Percentiles rank a stretch among this genome's conserved stretches.
Evolutionary conservation across 2,888 invertebrate genomes (phyloP).

Genomic region (Zaprionus obscuricornis): DNA sequence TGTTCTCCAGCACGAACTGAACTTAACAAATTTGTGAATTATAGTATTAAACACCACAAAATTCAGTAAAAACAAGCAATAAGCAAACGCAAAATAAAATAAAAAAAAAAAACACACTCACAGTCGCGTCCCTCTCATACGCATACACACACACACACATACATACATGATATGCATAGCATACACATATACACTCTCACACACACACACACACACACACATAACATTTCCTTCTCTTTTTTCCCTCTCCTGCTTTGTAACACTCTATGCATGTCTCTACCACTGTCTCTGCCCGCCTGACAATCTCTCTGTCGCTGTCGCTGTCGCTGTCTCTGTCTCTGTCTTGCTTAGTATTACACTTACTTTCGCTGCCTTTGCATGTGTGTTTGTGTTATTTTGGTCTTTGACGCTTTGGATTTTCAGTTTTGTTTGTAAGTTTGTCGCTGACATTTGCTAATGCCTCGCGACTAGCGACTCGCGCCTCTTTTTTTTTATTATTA

Average conservation of each 20-base stretch:
- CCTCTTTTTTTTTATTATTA: conserved; percentile 14
- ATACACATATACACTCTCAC: background rate
- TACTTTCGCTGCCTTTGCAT: conserved; percentile 27
- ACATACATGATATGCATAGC: background rate
- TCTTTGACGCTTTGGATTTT: conserved; percentile 36
- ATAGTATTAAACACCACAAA: conserved; percentile 62
- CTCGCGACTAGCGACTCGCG: background rate
- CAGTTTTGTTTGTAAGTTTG: background rate
- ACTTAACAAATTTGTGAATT: conserved; percentile 68
- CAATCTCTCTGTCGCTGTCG: background rate
- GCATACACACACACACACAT: background rate
- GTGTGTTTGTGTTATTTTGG: conserved; percentile 58
- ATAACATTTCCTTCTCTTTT: no score
- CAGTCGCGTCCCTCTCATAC: background rate
- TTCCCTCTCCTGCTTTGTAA: background rate
- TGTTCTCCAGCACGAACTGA: conserved; percentile 75
- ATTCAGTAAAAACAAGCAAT: no score
- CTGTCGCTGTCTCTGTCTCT: background rate
- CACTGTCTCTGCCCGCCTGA: conserved; percentile 4
- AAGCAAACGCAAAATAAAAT: no score
- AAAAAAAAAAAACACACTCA: conserved; percentile 13
- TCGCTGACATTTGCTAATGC: background rate
- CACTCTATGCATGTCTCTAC: conserved; percentile 1
- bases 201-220: conserved; percentile 1
- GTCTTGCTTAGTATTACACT: conserved; percentile 35